Percentiles rank a stretch among this genome's conserved stretches.
Evolutionary conservation across 2,888 invertebrate species (phyloP).

Genomic region (Sialis lutaria): DNA sequence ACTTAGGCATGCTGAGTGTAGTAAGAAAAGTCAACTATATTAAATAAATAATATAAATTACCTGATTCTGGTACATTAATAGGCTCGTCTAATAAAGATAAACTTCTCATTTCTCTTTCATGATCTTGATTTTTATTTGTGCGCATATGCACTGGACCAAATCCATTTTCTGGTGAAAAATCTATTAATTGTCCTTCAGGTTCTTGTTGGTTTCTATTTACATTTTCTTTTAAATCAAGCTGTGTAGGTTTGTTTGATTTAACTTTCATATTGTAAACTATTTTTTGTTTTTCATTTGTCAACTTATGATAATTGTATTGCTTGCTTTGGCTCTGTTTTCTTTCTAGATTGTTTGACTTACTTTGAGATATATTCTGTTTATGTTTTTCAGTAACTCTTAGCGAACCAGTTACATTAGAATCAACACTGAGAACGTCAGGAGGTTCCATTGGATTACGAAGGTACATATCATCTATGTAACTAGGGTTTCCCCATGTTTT

Average conservation of each 20-base stretch:
- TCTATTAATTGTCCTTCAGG: conserved; percentile 59
- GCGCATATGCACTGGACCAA: conserved; percentile 2
- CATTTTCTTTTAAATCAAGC: conserved; percentile 13
- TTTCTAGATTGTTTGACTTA: conserved; percentile 19
- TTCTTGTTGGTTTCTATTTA: no score
- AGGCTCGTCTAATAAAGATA: conserved; percentile 53
- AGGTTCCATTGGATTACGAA: conserved; percentile 58
- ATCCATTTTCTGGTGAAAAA: conserved; percentile 38
- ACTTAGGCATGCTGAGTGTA: no score
- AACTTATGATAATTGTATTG: conserved; percentile 75
- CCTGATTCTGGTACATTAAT: conserved; percentile 48
- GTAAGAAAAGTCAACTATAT: no score
- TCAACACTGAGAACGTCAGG: conserved; percentile 39
- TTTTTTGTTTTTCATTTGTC: conserved; percentile 42
- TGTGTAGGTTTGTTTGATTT: conserved; percentile 28
- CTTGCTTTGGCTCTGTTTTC: conserved; percentile 23
- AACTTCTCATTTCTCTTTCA: conserved; percentile 16
- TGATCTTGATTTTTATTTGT: neutral
- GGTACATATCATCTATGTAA: conserved; percentile 59
- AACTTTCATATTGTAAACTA: conserved; percentile 12
- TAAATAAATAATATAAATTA: conserved; percentile 12
- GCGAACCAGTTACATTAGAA: conserved; percentile 19
- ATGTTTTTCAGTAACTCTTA: conserved; percentile 26
- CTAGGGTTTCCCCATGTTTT: conserved; percentile 74
- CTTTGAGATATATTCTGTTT: conserved; percentile 22